Evolutionary conservation across 2,797 vertebrate genomes (phyloP).

Genomic region (Coilia nasus): DNA sequence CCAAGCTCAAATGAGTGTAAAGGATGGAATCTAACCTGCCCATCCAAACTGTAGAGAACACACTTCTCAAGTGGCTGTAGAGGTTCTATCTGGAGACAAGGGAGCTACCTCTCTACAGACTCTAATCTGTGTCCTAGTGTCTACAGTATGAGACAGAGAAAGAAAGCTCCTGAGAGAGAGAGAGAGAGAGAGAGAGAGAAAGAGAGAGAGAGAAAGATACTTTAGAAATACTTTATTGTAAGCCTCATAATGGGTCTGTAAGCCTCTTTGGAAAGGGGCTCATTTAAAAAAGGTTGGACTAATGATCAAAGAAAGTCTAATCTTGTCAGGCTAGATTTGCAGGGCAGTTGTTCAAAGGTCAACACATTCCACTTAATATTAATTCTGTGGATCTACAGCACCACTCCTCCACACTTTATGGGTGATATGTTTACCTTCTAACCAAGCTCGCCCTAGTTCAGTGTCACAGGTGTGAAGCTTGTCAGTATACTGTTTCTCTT

Average conservation of each 20-base stretch:
- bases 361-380: slow-evolving; percentile 58
- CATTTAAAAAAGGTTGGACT: slow-evolving; percentile 72
- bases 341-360: slow-evolving; percentile 65
- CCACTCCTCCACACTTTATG: neutral
- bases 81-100: neutral
- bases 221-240: slow-evolving; percentile 66
- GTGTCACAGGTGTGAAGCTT: neutral
- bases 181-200: neutral
- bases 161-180: neutral
- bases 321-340: slow-evolving; percentile 59
- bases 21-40: neutral
- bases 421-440: neutral
- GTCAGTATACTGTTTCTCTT: neutral
- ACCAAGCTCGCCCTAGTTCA: neutral
- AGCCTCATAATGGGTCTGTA: slow-evolving; percentile 72
- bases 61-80: neutral
- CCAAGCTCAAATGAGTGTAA: neutral
- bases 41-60: neutral
- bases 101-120: neutral
- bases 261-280: slow-evolving; percentile 73
- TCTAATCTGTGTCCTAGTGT: neutral
- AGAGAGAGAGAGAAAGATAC: slow-evolving; percentile 55
- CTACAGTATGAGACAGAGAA: neutral
- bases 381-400: neutral
- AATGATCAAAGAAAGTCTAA: slow-evolving; percentile 74